Base-by-base conservation (phyloP, 2,113 vertebrate species). In the Melanerpes aurifrons region DNA sequence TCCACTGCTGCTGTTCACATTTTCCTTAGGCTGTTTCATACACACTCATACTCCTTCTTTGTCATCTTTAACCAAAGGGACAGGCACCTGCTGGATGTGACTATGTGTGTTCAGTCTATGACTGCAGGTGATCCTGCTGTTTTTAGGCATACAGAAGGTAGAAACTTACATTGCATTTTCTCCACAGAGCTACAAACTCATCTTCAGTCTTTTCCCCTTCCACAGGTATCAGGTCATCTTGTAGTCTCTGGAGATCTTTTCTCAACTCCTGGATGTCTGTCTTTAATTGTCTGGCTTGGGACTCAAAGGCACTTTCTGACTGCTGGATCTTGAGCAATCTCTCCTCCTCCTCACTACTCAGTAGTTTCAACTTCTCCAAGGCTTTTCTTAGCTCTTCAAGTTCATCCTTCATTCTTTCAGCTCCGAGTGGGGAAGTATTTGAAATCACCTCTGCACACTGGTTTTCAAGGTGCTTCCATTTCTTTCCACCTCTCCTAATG, bases 381-480 rank as follows among this genome's bases (percentile, higher is more conserved):
- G 98, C 95, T 24, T 94, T 95, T 68, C 97, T 92, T 90, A 99
- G 96, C 75, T 98, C 97, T 92, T 98, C 98, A 1, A 98, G 97
- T 61, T 99, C 98, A 61, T 94, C 89, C 6, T 97, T 95, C 76
- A 99, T 97, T 77, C 92, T 92, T 79, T 98, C 98, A 0, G 98
- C 98, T 16, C 99, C 99, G 1, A 98, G 87, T 0, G 99, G 99
- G 56, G 98, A 99, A 4, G 99, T 99, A 91, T 98, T 98, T 62
- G 88, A 93, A 84, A 98, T 97, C 74, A 99, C 97, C 0, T 88
- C 94, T 50, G 86, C 92, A 1, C 98, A 98, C 64, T 98, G 64
- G 12, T 66, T 94, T 96, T 99, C 98, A 40, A 99, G 97, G 58
- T 96, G 76, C 80, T 92, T 97, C 93, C 98, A 82, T 21, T 98